Conservation (phyloP, 2,888 invertebrate species). For the Crepidodera aurea region DNA sequence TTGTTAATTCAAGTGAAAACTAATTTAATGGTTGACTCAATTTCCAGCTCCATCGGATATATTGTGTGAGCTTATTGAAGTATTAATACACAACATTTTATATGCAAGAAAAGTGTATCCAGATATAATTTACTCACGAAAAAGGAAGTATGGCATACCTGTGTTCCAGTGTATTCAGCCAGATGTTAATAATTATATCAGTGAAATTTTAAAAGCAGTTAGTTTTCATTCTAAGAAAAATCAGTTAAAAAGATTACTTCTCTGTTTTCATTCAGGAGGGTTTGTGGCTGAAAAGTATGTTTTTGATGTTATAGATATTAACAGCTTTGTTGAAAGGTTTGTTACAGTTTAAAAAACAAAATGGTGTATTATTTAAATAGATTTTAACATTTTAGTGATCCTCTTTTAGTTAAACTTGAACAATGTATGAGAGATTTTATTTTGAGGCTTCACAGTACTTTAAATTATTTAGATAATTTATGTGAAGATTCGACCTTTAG, state of each 20-base stretch:
- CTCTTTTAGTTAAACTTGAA: conserved; percentile 70
- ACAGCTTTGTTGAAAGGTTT: conserved; percentile 39
- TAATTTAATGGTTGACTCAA: not conserved
- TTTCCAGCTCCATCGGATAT: conserved; percentile 59
- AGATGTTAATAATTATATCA: conserved; percentile 70
- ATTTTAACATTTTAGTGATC: conserved; percentile 59
- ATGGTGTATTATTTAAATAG: not conserved
- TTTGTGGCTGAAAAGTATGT: conserved; percentile 62
- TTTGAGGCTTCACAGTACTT: conserved; percentile 65
- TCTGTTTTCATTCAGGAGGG: conserved; percentile 62
- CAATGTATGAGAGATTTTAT: conserved; percentile 69
- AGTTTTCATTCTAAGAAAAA: conserved; percentile 64
- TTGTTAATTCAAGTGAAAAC: not conserved
- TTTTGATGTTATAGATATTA: conserved; percentile 58
- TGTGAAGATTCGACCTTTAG: conserved; percentile 68
- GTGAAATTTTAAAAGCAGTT: conserved; percentile 64
- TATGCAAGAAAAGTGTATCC: conserved; percentile 71
- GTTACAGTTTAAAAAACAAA: not conserved
- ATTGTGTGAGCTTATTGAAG: conserved; percentile 72
- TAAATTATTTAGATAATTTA: conserved; percentile 62
- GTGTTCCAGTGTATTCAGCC: conserved; percentile 71
- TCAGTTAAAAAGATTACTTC: conserved; percentile 64
- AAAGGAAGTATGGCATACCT: conserved; percentile 70
- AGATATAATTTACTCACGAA: conserved; percentile 67
- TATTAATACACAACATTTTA: conserved; percentile 71